A percentile compares a stretch with the other conserved stretches of the same genome.
phyloP scores from a whole-genome alignment of 2,888 invertebrate genomes.

The Pristionchus arcanus region DNA sequence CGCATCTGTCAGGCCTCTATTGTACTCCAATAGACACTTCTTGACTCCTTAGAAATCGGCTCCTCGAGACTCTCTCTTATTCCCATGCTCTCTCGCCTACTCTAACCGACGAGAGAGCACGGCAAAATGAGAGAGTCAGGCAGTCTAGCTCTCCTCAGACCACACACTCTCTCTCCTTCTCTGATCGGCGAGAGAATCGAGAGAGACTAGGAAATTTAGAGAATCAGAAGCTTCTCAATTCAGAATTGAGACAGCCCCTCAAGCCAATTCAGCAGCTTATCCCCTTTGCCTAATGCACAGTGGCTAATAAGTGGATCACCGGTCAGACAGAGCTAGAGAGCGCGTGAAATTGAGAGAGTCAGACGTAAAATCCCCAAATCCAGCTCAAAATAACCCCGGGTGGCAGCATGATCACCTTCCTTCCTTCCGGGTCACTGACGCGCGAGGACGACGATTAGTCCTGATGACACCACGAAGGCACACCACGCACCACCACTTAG shows the following conservation, averaged over 20 bases:
- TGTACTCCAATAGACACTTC: background rate
- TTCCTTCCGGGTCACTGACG: slow-evolving; percentile 25
- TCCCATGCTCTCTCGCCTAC: background rate
- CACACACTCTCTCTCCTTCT: too few relatives aligned
- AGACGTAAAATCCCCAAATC: background rate
- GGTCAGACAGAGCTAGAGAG: background rate
- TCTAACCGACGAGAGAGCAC: too few relatives aligned
- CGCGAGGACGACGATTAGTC: slow-evolving; percentile 7
- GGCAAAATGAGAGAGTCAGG: too few relatives aligned
- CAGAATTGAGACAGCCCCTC: background rate
- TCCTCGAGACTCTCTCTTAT: slow-evolving; percentile 5
- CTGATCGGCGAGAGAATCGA: too few relatives aligned
- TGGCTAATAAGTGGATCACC: slow-evolving; percentile 22
- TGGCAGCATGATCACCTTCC: background rate
- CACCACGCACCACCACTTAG: slow-evolving; percentile 19
- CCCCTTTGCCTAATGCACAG: background rate
- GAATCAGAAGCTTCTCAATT: background rate
- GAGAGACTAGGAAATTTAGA: too few relatives aligned
- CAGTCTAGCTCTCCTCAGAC: too few relatives aligned
- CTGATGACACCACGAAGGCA: slow-evolving; percentile 38
- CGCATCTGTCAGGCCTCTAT: background rate
- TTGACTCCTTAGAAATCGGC: background rate
- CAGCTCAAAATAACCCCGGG: background rate
- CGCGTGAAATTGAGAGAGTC: background rate
- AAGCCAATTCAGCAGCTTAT: slow-evolving; percentile 3